A percentile compares a stretch with the other conserved stretches of the same genome.
These are phyloP conservation scores for Lethenteron camtschaticum DNA, from an alignment of 2,113 vertebrate genomes.

Conservation along the genomic window DNA sequence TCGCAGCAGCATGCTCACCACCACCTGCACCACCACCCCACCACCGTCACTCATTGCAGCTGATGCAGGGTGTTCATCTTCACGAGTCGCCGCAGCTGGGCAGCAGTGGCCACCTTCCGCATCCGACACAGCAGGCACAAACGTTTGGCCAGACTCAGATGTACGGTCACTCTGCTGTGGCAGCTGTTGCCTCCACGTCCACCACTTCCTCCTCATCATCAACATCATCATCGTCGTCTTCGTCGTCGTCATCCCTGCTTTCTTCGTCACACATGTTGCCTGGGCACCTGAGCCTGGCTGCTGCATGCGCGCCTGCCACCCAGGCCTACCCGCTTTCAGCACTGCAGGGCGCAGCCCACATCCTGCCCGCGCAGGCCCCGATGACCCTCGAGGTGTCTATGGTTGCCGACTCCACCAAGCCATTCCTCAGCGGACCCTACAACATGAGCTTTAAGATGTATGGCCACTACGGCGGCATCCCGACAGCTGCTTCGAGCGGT, in stretches of 20 bases:
- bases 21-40: background rate
- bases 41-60: slow-evolving; percentile 2
- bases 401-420: slow-evolving; percentile 1
- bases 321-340: slow-evolving; percentile 4
- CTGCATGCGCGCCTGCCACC: background rate
- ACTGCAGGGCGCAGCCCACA: background rate
- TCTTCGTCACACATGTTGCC: background rate
- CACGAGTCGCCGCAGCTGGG: background rate
- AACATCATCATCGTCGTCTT: background rate
- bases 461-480: background rate
- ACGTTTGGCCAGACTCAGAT: background rate
- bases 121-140: background rate
- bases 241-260: background rate
- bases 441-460: slow-evolving; percentile 3
- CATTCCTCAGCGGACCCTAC: background rate
- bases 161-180: background rate
- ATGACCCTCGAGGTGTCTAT: slow-evolving; percentile 4
- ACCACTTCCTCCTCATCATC: background rate
- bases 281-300: background rate
- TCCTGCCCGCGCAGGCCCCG: background rate
- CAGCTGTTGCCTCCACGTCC: background rate
- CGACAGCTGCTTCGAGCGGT: slow-evolving; percentile 1
- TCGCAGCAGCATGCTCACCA: background rate
- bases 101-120: background rate
- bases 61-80: background rate